Evolutionary conservation across 2,888 invertebrate genomes (phyloP).

Genomic region (Cecidostiba fungosa): DNA sequence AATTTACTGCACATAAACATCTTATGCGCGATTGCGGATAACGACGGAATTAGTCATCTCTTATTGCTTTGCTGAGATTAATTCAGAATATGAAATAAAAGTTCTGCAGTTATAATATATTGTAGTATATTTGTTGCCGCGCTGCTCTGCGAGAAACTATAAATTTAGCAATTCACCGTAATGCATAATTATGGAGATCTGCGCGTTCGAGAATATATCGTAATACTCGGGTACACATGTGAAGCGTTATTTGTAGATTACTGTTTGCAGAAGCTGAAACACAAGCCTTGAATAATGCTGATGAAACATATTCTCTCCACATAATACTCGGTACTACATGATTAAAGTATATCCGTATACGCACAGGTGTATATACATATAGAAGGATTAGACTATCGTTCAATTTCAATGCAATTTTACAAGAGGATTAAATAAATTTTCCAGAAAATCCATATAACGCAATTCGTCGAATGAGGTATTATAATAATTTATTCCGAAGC

Average conservation of each 20-base stretch:
- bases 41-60: not conserved
- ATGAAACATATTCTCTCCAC: not conserved
- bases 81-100: not conserved
- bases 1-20: conserved; percentile 42
- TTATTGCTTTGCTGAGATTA: conserved; percentile 11
- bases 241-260: conserved; percentile 4
- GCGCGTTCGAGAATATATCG: not conserved
- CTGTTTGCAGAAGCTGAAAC: not conserved
- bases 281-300: not conserved
- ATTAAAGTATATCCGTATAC: not conserved
- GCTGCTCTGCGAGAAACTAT: too few species aligned
- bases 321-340: not conserved
- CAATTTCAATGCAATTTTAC: not conserved
- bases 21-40: not conserved
- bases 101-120: not conserved
- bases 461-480: too few species aligned
- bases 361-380: not conserved
- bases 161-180: not conserved
- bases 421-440: not conserved
- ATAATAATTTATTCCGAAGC: too few species aligned
- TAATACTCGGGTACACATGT: not conserved
- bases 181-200: not conserved
- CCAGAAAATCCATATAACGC: too few species aligned
- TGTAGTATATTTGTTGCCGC: too few species aligned
- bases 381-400: not conserved